phyloP scores from a whole-genome alignment of 2,888 invertebrate species.

The Caenorhabditis afra region DNA sequence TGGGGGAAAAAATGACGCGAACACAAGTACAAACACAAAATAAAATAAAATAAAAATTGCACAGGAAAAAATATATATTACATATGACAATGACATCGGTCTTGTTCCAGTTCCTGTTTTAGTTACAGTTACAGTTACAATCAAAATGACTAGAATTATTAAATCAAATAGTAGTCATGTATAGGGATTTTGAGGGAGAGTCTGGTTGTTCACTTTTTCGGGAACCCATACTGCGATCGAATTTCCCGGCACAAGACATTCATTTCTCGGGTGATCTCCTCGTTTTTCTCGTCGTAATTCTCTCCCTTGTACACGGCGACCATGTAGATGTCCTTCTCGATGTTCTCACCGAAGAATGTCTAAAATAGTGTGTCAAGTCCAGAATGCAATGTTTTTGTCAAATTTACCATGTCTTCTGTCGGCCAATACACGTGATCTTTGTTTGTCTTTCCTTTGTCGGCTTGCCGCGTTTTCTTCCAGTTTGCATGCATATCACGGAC shows the following conservation, averaged over 20 bases:
- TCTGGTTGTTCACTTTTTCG: too few species aligned
- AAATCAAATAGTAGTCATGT: background rate
- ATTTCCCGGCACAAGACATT: slow-evolving; percentile 1
- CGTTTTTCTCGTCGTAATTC: background rate
- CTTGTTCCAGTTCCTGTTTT: too few species aligned
- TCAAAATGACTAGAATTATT: slow-evolving; percentile 7
- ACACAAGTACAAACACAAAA: background rate
- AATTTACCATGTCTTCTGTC: slow-evolving; percentile 10
- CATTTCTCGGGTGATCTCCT: background rate
- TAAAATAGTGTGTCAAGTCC: slow-evolving; percentile 12
- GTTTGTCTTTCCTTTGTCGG: slow-evolving; percentile 23
- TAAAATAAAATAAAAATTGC: background rate
- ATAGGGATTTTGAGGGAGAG: background rate
- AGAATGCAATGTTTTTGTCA: background rate
- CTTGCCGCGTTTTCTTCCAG: slow-evolving; percentile 19
- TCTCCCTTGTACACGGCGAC: slow-evolving; percentile 32
- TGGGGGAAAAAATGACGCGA: background rate
- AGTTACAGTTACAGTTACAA: too few species aligned
- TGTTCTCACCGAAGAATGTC: slow-evolving; percentile 42
- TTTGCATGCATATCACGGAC: slow-evolving; percentile 8
- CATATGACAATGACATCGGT: too few species aligned
- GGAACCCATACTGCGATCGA: slow-evolving; percentile 27
- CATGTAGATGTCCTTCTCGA: slow-evolving; percentile 54
- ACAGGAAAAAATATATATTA: background rate
- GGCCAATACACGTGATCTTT: slow-evolving; percentile 9